Percentiles rank a stretch among this genome's conserved stretches.
Evolutionary conservation across 2,888 invertebrate species (phyloP).

Genomic region (Alsophila aescularia): DNA sequence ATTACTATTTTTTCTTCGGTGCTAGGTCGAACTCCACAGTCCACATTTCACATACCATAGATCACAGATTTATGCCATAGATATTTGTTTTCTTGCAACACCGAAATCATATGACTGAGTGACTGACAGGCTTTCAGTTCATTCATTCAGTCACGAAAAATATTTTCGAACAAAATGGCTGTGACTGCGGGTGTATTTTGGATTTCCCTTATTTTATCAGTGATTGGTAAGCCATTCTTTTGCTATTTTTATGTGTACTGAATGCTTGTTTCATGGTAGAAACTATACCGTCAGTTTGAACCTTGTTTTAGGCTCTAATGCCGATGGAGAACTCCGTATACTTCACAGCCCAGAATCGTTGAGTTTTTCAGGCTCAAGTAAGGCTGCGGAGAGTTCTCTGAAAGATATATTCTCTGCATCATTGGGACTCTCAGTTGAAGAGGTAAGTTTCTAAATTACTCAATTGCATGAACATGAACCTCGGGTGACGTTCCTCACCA

Average conservation of each 20-base stretch:
- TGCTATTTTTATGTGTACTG: not conserved
- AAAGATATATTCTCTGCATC: slow-evolving; percentile 89
- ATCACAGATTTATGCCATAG: not conserved
- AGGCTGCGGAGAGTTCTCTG: slow-evolving; percentile 85
- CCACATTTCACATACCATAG: not conserved
- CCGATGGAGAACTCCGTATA: slow-evolving; percentile 87
- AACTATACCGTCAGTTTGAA: not conserved
- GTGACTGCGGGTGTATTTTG: slow-evolving; percentile 69
- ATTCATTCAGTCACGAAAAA: slow-evolving; percentile 45
- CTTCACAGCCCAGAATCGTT: slow-evolving; percentile 88
- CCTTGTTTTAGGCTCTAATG: slow-evolving; percentile 73
- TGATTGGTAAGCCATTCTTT: slow-evolving; percentile 64
- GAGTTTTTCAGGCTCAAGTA: slow-evolving; percentile 87
- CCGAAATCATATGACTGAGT: slow-evolving; percentile 34
- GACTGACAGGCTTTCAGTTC: slow-evolving; percentile 10
- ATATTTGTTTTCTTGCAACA: slow-evolving; percentile 26
- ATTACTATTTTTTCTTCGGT: no score
- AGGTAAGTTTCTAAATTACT: slow-evolving; percentile 67
- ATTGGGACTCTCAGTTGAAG: slow-evolving; percentile 89
- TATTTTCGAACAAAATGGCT: slow-evolving; percentile 71
- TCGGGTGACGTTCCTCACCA: not conserved
- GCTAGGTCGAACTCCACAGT: no score
- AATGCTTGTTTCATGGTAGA: not conserved
- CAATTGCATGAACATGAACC: no score
- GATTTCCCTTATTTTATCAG: slow-evolving; percentile 63